phyloP scores from a whole-genome alignment of 2,888 invertebrate species.

The Ephialtes manifestator region DNA sequence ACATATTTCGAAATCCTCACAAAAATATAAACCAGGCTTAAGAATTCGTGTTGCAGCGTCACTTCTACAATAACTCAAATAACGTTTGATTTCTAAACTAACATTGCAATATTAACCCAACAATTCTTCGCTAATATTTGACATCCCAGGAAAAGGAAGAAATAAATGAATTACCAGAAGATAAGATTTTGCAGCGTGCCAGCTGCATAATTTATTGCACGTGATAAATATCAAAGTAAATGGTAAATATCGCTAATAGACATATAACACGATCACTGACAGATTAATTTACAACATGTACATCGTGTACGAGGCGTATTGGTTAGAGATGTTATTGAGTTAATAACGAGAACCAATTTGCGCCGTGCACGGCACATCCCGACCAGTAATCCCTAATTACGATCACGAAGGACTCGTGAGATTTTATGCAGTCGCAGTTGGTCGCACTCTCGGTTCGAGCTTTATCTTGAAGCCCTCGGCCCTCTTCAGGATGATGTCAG shows the following conservation, averaged over 20 bases:
- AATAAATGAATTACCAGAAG: conserved; percentile 5
- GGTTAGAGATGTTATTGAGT: not conserved
- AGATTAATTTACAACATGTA: conserved; percentile 76
- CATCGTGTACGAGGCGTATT: conserved; percentile 65
- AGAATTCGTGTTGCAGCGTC: no score
- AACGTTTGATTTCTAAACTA: not conserved
- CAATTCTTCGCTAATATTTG: no score
- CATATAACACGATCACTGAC: conserved; percentile 70
- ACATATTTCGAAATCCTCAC: no score
- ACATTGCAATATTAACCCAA: no score
- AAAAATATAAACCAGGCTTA: no score
- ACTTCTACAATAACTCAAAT: not conserved
- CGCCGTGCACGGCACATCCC: conserved; percentile 22
- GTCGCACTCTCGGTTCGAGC: conserved; percentile 80
- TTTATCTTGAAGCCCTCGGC: conserved; percentile 90
- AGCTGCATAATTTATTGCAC: conserved; percentile 82
- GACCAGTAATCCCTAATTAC: conserved; percentile 47
- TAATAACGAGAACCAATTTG: not conserved
- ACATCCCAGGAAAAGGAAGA: not conserved
- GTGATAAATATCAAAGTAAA: conserved; percentile 79
- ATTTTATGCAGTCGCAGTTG: conserved; percentile 72
- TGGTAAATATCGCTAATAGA: conserved; percentile 44
- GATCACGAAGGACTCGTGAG: conserved; percentile 4
- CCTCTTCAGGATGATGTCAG: conserved; percentile 92
- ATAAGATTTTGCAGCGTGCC: conserved; percentile 74